Percentiles rank a stretch among this genome's conserved stretches.
These are phyloP conservation scores for Betta splendens DNA, from an alignment of 2,797 vertebrate genomes.

Conservation along the genomic window DNA sequence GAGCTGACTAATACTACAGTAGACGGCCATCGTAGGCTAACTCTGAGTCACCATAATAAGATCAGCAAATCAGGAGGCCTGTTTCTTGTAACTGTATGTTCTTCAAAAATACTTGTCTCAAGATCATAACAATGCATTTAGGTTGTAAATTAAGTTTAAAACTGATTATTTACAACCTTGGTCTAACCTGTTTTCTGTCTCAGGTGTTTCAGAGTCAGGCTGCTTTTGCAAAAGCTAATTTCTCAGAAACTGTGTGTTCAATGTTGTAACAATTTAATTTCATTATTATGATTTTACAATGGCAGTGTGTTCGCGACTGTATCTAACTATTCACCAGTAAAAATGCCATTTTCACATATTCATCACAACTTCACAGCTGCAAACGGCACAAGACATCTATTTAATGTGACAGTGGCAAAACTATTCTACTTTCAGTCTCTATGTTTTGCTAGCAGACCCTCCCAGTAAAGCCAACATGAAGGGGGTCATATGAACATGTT, in stretches of 20 bases:
- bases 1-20: constrained; percentile 35
- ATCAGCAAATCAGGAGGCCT: constrained; percentile 49
- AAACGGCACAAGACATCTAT: constrained; percentile 71
- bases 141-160: constrained; percentile 27
- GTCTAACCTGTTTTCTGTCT: constrained; percentile 27
- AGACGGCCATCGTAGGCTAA: constrained; percentile 31
- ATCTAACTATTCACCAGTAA: background rate
- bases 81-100: constrained; percentile 45
- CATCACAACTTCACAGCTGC: constrained; percentile 43
- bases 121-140: constrained; percentile 24
- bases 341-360: background rate
- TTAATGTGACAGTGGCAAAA: constrained; percentile 70
- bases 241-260: constrained; percentile 14
- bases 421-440: constrained; percentile 71
- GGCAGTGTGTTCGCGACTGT: background rate
- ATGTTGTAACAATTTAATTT: no score
- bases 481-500: constrained; percentile 66
- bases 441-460: constrained; percentile 73
- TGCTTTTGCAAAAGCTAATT: constrained; percentile 14
- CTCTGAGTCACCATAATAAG: constrained; percentile 55
- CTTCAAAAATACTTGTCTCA: constrained; percentile 35
- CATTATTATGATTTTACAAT: background rate
- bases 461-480: constrained; percentile 78
- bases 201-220: constrained; percentile 6
- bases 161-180: constrained; percentile 28